Conservation (phyloP, 2,888 invertebrate species). For the Tachina grossa region DNA sequence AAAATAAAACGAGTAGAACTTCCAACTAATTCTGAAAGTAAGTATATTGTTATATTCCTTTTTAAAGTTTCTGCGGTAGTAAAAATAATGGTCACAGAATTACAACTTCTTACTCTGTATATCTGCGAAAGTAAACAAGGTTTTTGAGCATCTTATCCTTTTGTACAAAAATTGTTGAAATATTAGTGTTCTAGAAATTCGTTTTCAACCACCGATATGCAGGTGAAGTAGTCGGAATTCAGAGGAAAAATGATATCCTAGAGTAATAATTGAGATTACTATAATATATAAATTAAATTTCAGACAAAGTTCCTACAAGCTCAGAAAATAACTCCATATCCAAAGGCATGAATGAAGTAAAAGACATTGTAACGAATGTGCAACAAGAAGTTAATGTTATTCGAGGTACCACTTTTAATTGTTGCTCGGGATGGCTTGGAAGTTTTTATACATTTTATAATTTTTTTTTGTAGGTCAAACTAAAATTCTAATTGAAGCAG, state of each 20-base stretch:
- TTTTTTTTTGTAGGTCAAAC: conserved; percentile 14
- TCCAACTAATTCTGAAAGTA: too few relatives aligned
- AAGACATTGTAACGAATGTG: conserved; percentile 26
- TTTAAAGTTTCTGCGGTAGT: too few relatives aligned
- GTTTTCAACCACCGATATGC: too few relatives aligned
- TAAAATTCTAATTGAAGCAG: background rate
- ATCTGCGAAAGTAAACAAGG: too few relatives aligned
- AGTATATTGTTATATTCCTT: too few relatives aligned
- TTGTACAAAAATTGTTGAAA: too few relatives aligned
- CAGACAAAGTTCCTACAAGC: background rate
- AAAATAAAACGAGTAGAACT: too few relatives aligned
- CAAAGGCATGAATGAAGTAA: conserved; percentile 20
- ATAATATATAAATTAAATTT: conserved; percentile 27
- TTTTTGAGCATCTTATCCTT: too few relatives aligned
- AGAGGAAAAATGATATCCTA: background rate
- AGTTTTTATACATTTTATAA: conserved; percentile 18
- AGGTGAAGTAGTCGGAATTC: too few relatives aligned
- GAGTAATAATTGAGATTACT: background rate
- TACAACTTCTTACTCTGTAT: too few relatives aligned
- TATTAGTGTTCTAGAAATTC: too few relatives aligned
- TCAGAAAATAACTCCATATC: conserved; percentile 17
- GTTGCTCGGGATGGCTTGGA: conserved; percentile 12
- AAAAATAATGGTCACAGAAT: too few relatives aligned
- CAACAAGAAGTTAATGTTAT: conserved; percentile 13
- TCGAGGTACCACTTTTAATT: conserved; percentile 17